Conservation (phyloP, 2,113 vertebrate species). For the Erpornis zantholeuca region DNA sequence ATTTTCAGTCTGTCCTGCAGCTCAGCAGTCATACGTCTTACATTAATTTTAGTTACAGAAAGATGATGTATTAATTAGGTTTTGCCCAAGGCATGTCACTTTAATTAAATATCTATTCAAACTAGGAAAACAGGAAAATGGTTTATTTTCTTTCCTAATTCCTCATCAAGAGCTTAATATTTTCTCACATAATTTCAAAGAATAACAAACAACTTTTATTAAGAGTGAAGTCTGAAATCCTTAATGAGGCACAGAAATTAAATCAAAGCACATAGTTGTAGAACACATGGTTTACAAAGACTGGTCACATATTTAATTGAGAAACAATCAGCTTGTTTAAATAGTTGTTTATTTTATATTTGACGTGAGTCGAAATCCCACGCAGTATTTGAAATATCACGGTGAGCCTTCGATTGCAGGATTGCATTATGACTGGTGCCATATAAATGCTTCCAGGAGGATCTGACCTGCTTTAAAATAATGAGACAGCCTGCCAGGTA, state of each 20-base stretch:
- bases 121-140: constrained; percentile 22
- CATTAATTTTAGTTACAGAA: constrained; percentile 7
- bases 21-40: background rate
- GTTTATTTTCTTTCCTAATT: constrained; percentile 38
- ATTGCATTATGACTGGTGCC: background rate
- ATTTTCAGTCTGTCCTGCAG: background rate
- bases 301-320: background rate
- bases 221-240: background rate
- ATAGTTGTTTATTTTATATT: background rate
- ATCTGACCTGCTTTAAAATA: background rate
- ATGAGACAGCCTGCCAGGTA: background rate
- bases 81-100: background rate
- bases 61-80: constrained; percentile 27
- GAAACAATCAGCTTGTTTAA: background rate
- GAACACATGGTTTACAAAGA: background rate
- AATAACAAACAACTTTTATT: background rate
- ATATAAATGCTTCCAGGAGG: background rate
- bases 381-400: background rate
- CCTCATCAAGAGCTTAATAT: background rate
- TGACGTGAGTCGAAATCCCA: background rate
- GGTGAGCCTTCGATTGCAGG: background rate
- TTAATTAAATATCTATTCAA: constrained; percentile 49
- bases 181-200: background rate
- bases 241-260: background rate
- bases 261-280: background rate